phyloP scores from a whole-genome alignment of 1,140 invertebrate species.

The Bombus confusus region DNA sequence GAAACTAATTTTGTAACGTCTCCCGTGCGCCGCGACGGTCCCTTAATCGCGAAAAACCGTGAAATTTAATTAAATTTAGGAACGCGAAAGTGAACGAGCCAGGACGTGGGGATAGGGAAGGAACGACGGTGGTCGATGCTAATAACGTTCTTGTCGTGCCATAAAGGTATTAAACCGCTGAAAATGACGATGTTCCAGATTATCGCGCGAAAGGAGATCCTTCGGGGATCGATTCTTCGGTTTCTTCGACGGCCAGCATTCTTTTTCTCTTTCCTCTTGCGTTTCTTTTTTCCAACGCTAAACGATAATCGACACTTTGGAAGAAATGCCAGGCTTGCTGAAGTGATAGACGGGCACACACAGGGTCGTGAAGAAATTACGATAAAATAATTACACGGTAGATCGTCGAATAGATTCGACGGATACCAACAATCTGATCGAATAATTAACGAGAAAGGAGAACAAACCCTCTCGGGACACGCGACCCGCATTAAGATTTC shows the following conservation, averaged over 20 bases:
- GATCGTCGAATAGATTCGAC: background rate
- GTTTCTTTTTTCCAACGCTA: background rate
- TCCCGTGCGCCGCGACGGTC: constrained; percentile 72
- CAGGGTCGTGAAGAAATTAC: background rate
- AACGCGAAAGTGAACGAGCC: constrained; percentile 79
- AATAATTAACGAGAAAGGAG: constrained; percentile 17
- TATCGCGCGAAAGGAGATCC: constrained; percentile 61
- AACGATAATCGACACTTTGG: background rate
- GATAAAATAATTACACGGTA: background rate
- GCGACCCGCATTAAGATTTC: constrained; percentile 1
- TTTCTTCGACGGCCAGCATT: constrained; percentile 52
- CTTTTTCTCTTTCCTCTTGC: constrained; percentile 21
- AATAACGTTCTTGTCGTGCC: constrained; percentile 77
- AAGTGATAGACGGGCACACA: background rate
- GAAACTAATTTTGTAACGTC: constrained; percentile 82
- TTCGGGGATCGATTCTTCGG: constrained; percentile 63
- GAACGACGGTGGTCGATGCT: constrained; percentile 76
- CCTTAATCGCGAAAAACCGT: constrained; percentile 83
- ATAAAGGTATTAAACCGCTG: constrained; percentile 79
- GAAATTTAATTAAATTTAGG: constrained; percentile 83
- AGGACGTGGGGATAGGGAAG: constrained; percentile 58
- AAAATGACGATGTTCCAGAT: constrained; percentile 73
- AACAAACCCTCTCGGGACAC: background rate
- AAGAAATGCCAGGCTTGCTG: background rate
- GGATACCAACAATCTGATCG: constrained; percentile 23